Base-by-base conservation (phyloP, 2,797 vertebrate genomes). In the Amblyraja radiata region DNA sequence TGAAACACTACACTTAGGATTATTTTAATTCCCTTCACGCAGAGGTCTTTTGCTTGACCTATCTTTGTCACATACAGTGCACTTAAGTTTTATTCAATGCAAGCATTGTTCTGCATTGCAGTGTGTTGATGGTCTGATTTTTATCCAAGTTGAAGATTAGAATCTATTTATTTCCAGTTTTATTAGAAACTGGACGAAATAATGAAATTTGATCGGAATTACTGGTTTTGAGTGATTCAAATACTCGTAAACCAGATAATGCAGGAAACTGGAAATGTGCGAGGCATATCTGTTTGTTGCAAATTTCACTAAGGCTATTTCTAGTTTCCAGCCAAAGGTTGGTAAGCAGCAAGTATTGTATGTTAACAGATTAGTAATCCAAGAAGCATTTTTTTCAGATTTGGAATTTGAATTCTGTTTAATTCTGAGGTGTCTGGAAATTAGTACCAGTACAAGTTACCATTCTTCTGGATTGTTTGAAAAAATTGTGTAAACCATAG, bases 1-100 rank as follows among this genome's bases (percentile, higher is more conserved):
- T 94, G 94, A 94, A 93, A 95, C 93, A 36, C 71, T 28, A 92
- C 65, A 92, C 90, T 92, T n/a, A 11, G 16, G 54, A 23, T 92
- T 92, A 71, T 68, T 91, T 58, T 39, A 92, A 73, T 76, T 92
- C 71, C 18, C 39, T 92, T 76, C 71, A 74, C 68, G 28, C 39
- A 92, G 71, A 25, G 21, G 16, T 46, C 46, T 46, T 28, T 54
- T 76, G 65, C 39, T 90, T 91, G 71, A 92, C 71, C 36, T 92
- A 16, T 54, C 90, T n/a, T 28, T 92, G 68, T 74, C 46, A 28
- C 36, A 71, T 54, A 28, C 36, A 36, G 84, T 68, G 11, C 61
- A 88, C n/a, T 92, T 76, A n/a, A 92, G 71, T 54, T 74, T 74
- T 23, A n/a, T 76, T 39, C 46, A 92, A n/a, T 32, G 32, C 32